Percentiles rank a stretch among this genome's conserved stretches.
phyloP scores from a whole-genome alignment of 2,888 invertebrate species.

The Harpalus rubripes region DNA sequence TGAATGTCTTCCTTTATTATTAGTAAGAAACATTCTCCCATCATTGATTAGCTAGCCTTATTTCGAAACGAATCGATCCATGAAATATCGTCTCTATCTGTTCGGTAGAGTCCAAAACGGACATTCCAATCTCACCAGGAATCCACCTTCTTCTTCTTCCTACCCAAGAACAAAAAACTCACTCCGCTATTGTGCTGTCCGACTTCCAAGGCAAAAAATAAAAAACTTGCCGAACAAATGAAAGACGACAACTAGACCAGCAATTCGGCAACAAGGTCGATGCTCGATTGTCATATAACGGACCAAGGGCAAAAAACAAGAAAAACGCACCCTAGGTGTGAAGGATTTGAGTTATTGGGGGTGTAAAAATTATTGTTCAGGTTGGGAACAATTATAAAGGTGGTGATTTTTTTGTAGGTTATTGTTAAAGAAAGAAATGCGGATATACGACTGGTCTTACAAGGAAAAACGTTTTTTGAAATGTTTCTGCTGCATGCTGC shows the following conservation, averaged over 20 bases:
- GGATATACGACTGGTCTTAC: neutral
- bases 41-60: constrained; percentile 2
- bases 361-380: constrained; percentile 3
- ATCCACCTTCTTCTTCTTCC: constrained; percentile 51
- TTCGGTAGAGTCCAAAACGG: constrained; percentile 46
- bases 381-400: neutral
- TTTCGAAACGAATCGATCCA: constrained; percentile 5
- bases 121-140: constrained; percentile 57
- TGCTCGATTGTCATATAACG: constrained; percentile 1
- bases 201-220: constrained; percentile 50
- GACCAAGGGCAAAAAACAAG: constrained; percentile 1
- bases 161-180: constrained; percentile 55
- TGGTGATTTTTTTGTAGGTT: neutral
- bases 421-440: neutral
- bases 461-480: neutral
- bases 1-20: neutral
- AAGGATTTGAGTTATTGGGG: constrained; percentile 1
- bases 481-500: neutral
- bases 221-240: constrained; percentile 21
- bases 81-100: constrained; percentile 6
- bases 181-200: constrained; percentile 61
- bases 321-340: neutral
- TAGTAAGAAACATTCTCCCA: neutral
- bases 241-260: constrained; percentile 5
- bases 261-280: constrained; percentile 1